Percentiles rank a stretch among this genome's conserved stretches.
These are phyloP conservation scores for Tichodroma muraria DNA, from an alignment of 2,113 vertebrate species.

Conservation along the genomic window DNA sequence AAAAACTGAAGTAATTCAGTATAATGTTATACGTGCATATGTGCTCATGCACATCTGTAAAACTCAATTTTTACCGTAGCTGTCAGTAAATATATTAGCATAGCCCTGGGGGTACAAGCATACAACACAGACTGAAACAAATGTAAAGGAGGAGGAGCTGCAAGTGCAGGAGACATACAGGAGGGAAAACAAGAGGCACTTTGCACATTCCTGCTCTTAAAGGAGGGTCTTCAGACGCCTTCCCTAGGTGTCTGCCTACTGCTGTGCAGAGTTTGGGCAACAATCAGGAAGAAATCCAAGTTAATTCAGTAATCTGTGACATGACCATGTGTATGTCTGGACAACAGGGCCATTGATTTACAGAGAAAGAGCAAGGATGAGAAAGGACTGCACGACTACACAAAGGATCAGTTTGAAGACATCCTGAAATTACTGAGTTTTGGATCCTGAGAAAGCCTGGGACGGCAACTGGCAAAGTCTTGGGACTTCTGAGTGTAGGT, in stretches of 20 bases:
- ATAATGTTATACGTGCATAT: not conserved
- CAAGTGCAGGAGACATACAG: not conserved
- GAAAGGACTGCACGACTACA: not conserved
- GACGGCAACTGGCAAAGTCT: not conserved
- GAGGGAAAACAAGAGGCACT: not conserved
- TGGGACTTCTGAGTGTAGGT: not conserved
- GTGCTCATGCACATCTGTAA: not conserved
- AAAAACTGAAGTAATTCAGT: not conserved
- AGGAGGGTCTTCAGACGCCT: not conserved
- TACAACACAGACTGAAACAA: not conserved
- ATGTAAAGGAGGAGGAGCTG: not conserved
- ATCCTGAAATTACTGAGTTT: not conserved
- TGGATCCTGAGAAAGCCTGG: not conserved
- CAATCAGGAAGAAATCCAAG: not conserved
- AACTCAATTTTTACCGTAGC: not conserved
- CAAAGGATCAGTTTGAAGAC: not conserved
- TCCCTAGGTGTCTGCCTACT: not conserved
- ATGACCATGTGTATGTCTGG: fast-evolving
- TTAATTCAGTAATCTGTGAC: not conserved
- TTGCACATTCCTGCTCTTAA: not conserved
- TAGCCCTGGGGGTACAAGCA: not conserved
- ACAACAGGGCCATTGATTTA: not conserved
- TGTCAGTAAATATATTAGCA: not conserved
- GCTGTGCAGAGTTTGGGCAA: not conserved
- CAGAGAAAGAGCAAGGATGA: not conserved